Percentiles rank a stretch among this genome's conserved stretches.
Conservation (phyloP, 2,888 invertebrate species). For the Megastigmus dorsalis region DNA sequence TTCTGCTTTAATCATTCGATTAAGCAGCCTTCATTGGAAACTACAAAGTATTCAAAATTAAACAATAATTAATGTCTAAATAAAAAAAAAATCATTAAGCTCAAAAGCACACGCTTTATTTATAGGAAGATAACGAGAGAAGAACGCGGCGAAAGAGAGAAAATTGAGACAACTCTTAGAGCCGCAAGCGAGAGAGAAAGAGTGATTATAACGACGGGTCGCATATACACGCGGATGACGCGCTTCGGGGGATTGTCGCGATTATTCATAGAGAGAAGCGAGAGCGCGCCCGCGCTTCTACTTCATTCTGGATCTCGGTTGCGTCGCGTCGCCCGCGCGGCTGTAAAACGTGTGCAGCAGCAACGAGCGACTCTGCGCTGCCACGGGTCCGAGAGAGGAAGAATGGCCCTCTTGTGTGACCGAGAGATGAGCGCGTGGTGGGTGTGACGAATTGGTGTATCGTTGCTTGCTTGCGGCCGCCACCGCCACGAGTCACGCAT, state of each 20-base stretch:
- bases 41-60: no score
- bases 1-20: no score
- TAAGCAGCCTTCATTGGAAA: no score
- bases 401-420: constrained; percentile 10
- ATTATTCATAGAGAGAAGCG: constrained; percentile 30
- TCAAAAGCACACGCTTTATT: no score
- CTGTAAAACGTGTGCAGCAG: no score
- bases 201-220: constrained; percentile 3
- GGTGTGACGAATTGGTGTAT: constrained; percentile 28
- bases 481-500: constrained; percentile 48
- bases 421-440: not conserved
- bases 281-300: not conserved
- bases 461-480: no score
- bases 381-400: not conserved
- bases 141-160: not conserved
- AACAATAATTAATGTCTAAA: no score
- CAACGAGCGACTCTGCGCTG: no score
- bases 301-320: constrained; percentile 5
- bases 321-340: no score
- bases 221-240: not conserved
- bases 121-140: constrained; percentile 19
- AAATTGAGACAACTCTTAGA: no score
- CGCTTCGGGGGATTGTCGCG: constrained; percentile 1
- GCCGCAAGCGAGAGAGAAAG: not conserved
- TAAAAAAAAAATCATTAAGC: no score